Evolutionary conservation across 2,888 invertebrate species (phyloP).

Genomic region (Ennomos fuscantarius): DNA sequence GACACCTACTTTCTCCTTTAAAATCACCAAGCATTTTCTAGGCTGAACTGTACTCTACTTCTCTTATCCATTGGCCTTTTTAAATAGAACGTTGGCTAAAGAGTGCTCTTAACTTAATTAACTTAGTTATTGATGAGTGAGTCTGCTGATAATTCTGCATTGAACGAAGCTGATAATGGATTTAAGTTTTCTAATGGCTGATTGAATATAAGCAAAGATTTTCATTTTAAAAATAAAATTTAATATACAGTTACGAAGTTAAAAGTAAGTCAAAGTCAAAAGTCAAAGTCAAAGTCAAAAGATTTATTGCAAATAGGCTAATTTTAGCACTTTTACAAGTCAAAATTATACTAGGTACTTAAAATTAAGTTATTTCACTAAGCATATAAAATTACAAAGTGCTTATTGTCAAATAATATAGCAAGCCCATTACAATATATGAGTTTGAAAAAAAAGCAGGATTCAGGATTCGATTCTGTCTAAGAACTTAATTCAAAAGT

Average conservation of each 20-base stretch:
- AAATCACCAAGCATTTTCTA: slow-evolving; percentile 23
- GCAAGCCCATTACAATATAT: no score
- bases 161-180: slow-evolving; percentile 36
- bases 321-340: no score
- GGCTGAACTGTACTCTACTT: slow-evolving; percentile 30
- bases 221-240: slow-evolving; percentile 1
- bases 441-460: no score
- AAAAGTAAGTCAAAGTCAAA: no score
- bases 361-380: no score
- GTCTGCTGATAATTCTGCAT: slow-evolving; percentile 44
- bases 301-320: no score
- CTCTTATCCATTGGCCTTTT: slow-evolving; percentile 48
- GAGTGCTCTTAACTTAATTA: slow-evolving; percentile 63
- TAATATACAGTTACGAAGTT: not conserved
- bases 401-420: no score
- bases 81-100: slow-evolving; percentile 45
- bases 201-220: slow-evolving; percentile 13
- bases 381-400: no score
- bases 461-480: no score
- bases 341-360: no score
- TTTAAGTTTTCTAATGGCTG: slow-evolving; percentile 38
- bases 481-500: no score
- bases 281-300: no score
- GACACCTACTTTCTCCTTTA: not conserved
- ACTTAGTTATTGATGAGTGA: slow-evolving; percentile 59